Base-by-base conservation (phyloP, 1,140 invertebrate species). In the Oncopodura yosiiana region DNA sequence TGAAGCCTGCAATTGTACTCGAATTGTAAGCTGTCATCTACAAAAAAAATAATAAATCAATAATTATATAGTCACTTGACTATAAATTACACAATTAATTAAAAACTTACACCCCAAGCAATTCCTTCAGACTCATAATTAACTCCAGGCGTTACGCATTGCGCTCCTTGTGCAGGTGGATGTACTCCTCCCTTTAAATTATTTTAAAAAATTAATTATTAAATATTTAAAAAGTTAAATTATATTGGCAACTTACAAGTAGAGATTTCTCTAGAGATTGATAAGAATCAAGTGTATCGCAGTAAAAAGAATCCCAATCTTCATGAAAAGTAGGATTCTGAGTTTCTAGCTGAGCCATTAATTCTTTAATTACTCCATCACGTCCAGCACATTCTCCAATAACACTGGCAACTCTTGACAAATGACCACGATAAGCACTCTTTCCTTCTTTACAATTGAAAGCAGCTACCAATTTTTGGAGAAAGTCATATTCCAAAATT, bases 341-440 rank as follows among this genome's bases (percentile, higher is more conserved):
- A n/a, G n/a, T n/a, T n/a, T n/a, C n/a, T n/a, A n/a, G n/a, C n/a
- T n/a, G n/a, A n/a, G n/a, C n/a, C n/a, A n/a, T n/a, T n/a, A 9
- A 23, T 38, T n/a, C 43, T 38, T 43, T 49, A 37, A 27, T 34
- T 34, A 6, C 14, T 34, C 30, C 30, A 34, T 8, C 30, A 24
- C 3, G 11, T 24, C 38, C 46, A 18, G 9, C 24, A 36, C 19
- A 26, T 26, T 16, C 16, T 49, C 26, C 46, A 3, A 21, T 24
- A 36, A 49, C 23, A 24, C 38, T 49, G 45, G 45, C 14, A 8
- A 4, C 19, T 29, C 16, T 18, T 1, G 43, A 53, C 14, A 61
- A 30, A 45, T 61, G 49, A 16, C 53, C 53, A 21, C 37, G 12
- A 30, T 46, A 57, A n/a, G 50, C 59, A 43, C 30, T 30, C 36